These are phyloP conservation scores for Altica lythri DNA, from an alignment of 2,888 invertebrate genomes.

Conservation along the genomic window DNA sequence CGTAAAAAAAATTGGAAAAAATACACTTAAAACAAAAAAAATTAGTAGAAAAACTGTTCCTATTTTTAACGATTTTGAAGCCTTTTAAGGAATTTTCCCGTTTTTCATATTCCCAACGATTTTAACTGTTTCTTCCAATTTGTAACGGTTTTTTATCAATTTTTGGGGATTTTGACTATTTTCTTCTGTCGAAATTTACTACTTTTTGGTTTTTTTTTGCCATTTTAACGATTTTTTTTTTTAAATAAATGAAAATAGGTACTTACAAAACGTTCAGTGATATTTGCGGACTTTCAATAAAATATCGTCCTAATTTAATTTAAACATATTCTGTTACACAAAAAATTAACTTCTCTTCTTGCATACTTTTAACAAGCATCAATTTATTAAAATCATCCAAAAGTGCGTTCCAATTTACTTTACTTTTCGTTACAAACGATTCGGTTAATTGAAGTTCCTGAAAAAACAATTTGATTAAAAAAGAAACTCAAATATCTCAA, in stretches of 20 bases:
- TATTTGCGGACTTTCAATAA: conserved; percentile 85
- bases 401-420: conserved; percentile 65
- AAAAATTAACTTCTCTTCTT: conserved; percentile 80
- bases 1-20: not conserved
- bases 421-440: conserved; percentile 15
- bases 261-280: no score
- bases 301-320: conserved; percentile 74
- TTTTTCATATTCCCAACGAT: not conserved
- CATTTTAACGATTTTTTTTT: conserved; percentile 65
- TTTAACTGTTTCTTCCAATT: conserved; percentile 43
- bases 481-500: not conserved
- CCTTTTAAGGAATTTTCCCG: not conserved
- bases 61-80: not conserved
- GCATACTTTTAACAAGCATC: conserved; percentile 75
- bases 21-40: not conserved
- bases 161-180: not conserved
- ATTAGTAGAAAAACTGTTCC: not conserved
- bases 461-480: no score
- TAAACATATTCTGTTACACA: conserved; percentile 82
- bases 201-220: not conserved
- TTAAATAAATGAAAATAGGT: no score
- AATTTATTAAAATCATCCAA: conserved; percentile 78
- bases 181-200: not conserved
- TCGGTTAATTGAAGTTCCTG: conserved; percentile 1
- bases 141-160: no score